These are phyloP conservation scores for Sebastes minor DNA, from an alignment of 2,797 vertebrate genomes.

Conservation along the genomic window DNA sequence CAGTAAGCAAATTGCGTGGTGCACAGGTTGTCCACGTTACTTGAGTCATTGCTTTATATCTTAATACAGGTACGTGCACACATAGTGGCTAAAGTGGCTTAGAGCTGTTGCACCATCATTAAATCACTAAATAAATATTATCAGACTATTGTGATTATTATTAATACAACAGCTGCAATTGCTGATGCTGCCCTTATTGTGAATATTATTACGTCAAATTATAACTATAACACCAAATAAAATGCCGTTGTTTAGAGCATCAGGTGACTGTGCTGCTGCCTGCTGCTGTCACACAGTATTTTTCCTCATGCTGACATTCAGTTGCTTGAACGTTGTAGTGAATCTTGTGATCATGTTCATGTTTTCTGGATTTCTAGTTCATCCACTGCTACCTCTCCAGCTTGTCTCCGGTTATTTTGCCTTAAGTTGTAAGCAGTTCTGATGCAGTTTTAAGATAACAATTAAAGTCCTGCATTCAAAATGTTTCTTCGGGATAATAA, in stretches of 20 bases:
- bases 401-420: no score
- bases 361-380: no score
- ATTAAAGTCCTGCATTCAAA: neutral
- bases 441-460: neutral
- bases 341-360: no score
- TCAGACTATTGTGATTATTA: neutral
- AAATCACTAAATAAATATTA: neutral
- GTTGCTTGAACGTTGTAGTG: fast-evolving
- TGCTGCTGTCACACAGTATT: no score
- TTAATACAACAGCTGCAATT: neutral
- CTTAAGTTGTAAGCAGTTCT: neutral
- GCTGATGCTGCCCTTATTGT: neutral
- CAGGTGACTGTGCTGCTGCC: no score
- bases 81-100: neutral
- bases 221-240: no score
- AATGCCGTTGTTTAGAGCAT: no score
- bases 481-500: no score
- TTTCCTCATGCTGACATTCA: no score
- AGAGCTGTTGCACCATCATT: neutral
- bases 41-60: neutral
- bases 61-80: neutral
- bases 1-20: neutral
- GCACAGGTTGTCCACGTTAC: neutral
- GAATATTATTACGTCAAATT: no score
- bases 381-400: neutral